These are phyloP conservation scores for Loxodonta africana DNA, from an alignment of 2,113 vertebrate genomes.

Conservation along the genomic window DNA sequence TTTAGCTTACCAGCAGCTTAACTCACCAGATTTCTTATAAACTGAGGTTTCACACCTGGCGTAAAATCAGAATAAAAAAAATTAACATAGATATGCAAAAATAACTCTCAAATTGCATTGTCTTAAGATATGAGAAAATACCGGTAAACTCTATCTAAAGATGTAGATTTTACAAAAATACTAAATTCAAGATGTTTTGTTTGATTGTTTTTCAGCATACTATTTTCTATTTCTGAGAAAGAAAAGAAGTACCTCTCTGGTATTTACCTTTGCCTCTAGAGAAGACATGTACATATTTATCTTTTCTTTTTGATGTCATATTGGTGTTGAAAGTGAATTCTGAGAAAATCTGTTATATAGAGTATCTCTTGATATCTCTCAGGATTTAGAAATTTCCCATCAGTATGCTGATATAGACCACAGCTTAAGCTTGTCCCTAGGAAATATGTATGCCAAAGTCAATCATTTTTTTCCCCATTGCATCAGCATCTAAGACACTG, in stretches of 20 bases:
- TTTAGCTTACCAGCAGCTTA: conserved; percentile 16
- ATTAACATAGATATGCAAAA: background rate
- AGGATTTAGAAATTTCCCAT: background rate
- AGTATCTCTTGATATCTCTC: background rate
- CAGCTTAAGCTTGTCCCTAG: background rate
- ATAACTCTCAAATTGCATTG: background rate
- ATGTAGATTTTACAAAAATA: background rate
- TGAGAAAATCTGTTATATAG: background rate
- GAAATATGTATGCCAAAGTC: background rate
- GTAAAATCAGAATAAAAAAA: background rate
- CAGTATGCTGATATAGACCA: background rate
- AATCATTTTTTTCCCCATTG: background rate
- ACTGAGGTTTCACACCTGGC: background rate
- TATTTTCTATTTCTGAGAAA: background rate
- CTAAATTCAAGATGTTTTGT: background rate
- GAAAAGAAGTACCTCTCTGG: background rate
- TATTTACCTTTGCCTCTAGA: background rate
- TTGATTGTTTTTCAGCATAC: background rate
- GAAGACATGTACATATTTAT: background rate
- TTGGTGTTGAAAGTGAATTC: background rate
- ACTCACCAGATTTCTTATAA: background rate
- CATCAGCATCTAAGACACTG: background rate
- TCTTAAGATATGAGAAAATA: background rate
- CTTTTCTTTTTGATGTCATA: background rate
- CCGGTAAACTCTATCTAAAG: background rate